A percentile compares a stretch with the other conserved stretches of the same genome.
These are phyloP conservation scores for Catotricha subobsoleta DNA, from an alignment of 2,888 invertebrate species.

Conservation along the genomic window DNA sequence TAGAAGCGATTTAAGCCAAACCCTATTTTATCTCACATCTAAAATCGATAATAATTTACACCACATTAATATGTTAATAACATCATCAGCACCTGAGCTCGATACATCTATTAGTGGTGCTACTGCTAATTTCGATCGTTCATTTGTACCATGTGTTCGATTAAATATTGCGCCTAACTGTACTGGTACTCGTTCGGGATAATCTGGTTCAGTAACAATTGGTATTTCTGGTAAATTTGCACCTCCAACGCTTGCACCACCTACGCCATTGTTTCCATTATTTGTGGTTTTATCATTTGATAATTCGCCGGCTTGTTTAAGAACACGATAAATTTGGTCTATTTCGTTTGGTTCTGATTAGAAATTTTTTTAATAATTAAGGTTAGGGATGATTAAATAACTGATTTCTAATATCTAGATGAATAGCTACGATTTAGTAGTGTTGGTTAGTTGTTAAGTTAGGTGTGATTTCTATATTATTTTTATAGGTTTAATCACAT, in stretches of 20 bases:
- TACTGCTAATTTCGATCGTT: constrained; percentile 14
- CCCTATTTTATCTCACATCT: too few species aligned
- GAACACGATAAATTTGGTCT: constrained; percentile 86
- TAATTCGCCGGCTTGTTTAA: constrained; percentile 87
- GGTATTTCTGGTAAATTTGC: constrained; percentile 21
- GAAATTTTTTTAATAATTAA: constrained; percentile 1
- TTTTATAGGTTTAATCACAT: too few species aligned
- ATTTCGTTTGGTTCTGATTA: constrained; percentile 34
- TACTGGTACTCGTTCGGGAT: constrained; percentile 19
- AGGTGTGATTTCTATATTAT: neutral
- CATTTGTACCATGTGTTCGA: constrained; percentile 5
- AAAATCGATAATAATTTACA: too few species aligned
- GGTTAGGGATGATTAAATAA: neutral
- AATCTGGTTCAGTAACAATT: constrained; percentile 26
- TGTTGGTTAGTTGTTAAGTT: neutral
- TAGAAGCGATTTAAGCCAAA: too few species aligned
- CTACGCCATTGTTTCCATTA: constrained; percentile 7
- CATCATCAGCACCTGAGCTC: constrained; percentile 21
- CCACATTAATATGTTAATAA: too few species aligned
- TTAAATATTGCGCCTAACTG: constrained; percentile 28
- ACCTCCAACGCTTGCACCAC: neutral
- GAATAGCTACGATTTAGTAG: neutral
- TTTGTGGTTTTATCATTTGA: constrained; percentile 29
- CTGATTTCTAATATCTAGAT: neutral
- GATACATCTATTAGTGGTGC: constrained; percentile 33